Percentiles rank a stretch among this genome's conserved stretches.
These are phyloP conservation scores for Caerostris darwini DNA, from an alignment of 1,140 invertebrate genomes.

Conservation along the genomic window DNA sequence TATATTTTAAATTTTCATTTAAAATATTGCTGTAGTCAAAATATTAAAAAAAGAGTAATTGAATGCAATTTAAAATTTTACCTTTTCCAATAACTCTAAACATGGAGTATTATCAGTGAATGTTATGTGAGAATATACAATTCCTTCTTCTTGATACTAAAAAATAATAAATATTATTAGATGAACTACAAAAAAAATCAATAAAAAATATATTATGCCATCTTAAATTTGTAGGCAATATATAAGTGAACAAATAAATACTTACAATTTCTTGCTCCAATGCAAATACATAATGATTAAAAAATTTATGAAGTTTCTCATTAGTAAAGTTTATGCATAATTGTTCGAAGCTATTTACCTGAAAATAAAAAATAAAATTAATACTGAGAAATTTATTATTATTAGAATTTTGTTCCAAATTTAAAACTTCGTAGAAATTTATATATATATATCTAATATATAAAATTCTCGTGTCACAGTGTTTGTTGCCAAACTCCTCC, in stretches of 20 bases:
- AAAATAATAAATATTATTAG: neutral
- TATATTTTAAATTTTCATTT: neutral
- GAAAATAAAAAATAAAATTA: slow-evolving; percentile 86
- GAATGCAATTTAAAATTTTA: slow-evolving; percentile 38
- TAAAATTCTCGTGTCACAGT: too few relatives aligned
- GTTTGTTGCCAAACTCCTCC: too few relatives aligned
- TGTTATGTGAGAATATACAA: slow-evolving; percentile 92
- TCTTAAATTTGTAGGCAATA: too few relatives aligned
- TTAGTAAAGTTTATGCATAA: slow-evolving; percentile 99
- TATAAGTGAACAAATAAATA: slow-evolving; percentile 79
- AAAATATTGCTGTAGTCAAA: neutral
- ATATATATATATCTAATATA: too few relatives aligned
- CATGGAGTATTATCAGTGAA: slow-evolving; percentile 95
- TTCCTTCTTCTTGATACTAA: slow-evolving; percentile 93
- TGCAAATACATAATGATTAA: slow-evolving; percentile 97
- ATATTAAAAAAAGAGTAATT: neutral
- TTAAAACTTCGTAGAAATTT: too few relatives aligned
- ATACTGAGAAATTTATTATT: too few relatives aligned
- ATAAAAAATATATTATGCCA: neutral
- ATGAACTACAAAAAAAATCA: neutral
- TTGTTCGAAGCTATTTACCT: slow-evolving; percentile 96
- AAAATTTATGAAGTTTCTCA: slow-evolving; percentile 99
- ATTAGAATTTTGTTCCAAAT: too few relatives aligned
- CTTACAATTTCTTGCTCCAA: slow-evolving; percentile 95
- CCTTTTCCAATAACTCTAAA: slow-evolving; percentile 93